A percentile compares a stretch with the other conserved stretches of the same genome.
phyloP scores from a whole-genome alignment of 2,797 vertebrate genomes.

The Acridotheres tristis region DNA sequence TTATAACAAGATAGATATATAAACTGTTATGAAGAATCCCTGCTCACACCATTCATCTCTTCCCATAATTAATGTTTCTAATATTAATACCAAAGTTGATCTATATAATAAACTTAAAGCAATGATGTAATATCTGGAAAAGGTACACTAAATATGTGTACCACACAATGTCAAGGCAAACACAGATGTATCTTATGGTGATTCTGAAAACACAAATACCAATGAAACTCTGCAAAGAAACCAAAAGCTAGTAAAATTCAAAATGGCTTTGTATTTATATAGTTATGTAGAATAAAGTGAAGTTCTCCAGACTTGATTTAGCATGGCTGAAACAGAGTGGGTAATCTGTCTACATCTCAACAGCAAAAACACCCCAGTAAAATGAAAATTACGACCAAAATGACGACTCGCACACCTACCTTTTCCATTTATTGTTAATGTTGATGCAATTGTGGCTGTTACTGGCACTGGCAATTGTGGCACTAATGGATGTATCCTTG shows the following conservation, averaged over 20 bases:
- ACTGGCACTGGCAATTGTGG: constrained; percentile 81
- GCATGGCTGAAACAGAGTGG: neutral
- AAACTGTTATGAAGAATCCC: neutral
- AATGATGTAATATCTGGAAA: neutral
- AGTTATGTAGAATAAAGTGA: neutral
- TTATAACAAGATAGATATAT: neutral
- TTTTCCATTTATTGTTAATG: constrained; percentile 85
- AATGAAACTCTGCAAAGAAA: neutral
- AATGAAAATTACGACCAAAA: neutral
- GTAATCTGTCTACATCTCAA: neutral
- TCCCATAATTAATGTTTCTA: neutral
- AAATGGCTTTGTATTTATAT: neutral
- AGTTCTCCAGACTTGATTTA: neutral
- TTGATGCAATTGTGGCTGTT: constrained; percentile 81
- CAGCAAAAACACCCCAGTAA: neutral
- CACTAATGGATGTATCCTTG: constrained; percentile 82
- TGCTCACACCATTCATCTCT: neutral
- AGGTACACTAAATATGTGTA: neutral
- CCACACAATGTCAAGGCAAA: neutral
- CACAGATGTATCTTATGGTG: neutral
- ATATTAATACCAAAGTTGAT: neutral
- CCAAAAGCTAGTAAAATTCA: neutral
- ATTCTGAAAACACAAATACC: constrained; percentile 16
- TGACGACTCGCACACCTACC: constrained; percentile 68
- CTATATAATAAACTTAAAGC: neutral